phyloP scores from a whole-genome alignment of 2,888 invertebrate genomes.

The Pilophorus perplexus region DNA sequence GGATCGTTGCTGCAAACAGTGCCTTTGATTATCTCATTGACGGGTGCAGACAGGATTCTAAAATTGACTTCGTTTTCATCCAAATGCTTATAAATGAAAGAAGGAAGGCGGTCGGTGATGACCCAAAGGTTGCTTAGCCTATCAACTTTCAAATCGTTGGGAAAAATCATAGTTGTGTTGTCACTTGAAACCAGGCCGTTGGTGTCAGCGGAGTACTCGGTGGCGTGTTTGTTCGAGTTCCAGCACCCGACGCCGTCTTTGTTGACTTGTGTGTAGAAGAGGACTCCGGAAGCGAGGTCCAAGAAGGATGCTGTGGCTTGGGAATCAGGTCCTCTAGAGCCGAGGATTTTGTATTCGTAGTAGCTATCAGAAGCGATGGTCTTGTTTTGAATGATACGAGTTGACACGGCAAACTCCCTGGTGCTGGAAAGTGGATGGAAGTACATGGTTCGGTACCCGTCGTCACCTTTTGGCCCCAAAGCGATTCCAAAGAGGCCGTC shows the following conservation, averaged over 20 bases:
- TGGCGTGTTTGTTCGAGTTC: conserved; percentile 61
- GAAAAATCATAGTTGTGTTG: conserved; percentile 67
- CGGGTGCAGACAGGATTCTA: conserved; percentile 67
- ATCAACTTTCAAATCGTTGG: conserved; percentile 77
- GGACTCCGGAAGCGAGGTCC: conserved; percentile 65
- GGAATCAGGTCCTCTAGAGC: conserved; percentile 67
- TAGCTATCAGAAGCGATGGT: conserved; percentile 67
- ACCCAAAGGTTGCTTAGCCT: conserved; percentile 70
- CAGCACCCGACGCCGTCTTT: conserved; percentile 76
- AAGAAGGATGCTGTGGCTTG: conserved; percentile 73
- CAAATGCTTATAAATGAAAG: conserved; percentile 66
- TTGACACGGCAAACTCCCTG: conserved; percentile 74
- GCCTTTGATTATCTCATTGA: conserved; percentile 62
- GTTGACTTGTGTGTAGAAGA: conserved; percentile 77
- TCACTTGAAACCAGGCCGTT: conserved; percentile 64
- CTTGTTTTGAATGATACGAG: conserved; percentile 68
- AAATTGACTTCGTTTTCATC: conserved; percentile 68
- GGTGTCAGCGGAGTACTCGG: conserved; percentile 64
- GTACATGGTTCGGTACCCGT: conserved; percentile 61
- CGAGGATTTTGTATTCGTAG: conserved; percentile 70
- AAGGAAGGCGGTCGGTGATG: conserved; percentile 70
- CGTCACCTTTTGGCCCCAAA: conserved; percentile 58
- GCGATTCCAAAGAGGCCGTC: conserved; percentile 77
- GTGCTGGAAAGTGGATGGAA: conserved; percentile 82
- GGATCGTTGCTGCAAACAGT: conserved; percentile 61